Evolutionary conservation across 2,797 vertebrate species (phyloP), one percentile per base, ranked within the genome.

Genomic region (Loris lydekkerianus): DNA sequence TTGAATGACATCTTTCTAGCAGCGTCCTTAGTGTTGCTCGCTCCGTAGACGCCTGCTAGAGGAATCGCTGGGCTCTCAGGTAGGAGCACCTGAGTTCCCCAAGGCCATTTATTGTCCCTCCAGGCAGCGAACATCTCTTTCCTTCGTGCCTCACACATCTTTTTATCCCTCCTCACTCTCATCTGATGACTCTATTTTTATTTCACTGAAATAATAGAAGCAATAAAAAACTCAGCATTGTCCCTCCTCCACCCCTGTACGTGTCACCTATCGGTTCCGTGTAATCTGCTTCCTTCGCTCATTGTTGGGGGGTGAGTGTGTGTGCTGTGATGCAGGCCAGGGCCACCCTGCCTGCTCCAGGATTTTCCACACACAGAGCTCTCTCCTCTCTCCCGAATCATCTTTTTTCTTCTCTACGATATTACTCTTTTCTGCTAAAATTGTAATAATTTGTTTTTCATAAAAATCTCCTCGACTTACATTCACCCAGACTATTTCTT

Each of bases 361-460:
- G 15, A 78, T 10, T 27, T 56, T 58, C 18, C 14, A 34, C 31
- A 43, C 27, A 15, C 27, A 37, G 29, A 37, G 0, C 17, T 70
- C 5, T 70, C 34, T 58, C 10, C 17, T 40, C 31, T 75, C 31
- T 84, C 40, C 7, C 18, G 10, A 69, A 18, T 63, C 11, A 61
- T 75, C 40, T 37, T 70, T 75, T 69, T 37, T 58, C 10, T 65
- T 70, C 56, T 76, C 49, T 67, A 23, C 11, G 77, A 9, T 18
- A 53, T 56, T 63, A 67, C 21, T 73, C 34, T 67, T 58, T 29
- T 27, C 61, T 88, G 23, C 10, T 49, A 31, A 78, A 67, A 61
- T 82, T 70, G 11, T 10, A 43, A 40, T 95, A 65, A 53, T 94
- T 91, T 77, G 15, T 81, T 81, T 46, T 65, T 67, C 40, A 21